A percentile compares a stretch with the other conserved stretches of the same genome.
phyloP scores from a whole-genome alignment of 2,797 vertebrate genomes.

The Sebastes iracundus region DNA sequence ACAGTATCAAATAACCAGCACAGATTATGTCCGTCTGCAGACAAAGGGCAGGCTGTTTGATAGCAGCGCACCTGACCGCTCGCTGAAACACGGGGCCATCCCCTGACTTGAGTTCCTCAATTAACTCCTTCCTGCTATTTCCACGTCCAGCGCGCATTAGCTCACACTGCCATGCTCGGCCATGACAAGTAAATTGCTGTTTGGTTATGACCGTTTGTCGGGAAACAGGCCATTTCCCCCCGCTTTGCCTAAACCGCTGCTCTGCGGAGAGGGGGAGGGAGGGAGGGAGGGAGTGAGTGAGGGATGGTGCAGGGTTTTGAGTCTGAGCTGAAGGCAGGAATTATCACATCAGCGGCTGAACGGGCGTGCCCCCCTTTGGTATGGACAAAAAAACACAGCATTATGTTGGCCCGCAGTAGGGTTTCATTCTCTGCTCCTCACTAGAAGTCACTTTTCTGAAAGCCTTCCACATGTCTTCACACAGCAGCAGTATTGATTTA shows the following conservation, averaged over 20 bases:
- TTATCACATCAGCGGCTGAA: conserved; percentile 78
- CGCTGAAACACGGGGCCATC: conserved; percentile 45
- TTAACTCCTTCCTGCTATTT: conserved; percentile 85
- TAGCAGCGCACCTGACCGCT: conserved; percentile 72
- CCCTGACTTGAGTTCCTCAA: conserved; percentile 65
- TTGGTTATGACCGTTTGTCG: conserved; percentile 78
- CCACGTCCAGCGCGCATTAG: conserved; percentile 68
- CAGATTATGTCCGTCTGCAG: conserved; percentile 61
- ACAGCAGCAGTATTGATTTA: conserved; percentile 25
- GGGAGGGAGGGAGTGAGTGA: background rate
- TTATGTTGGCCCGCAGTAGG: conserved; percentile 27
- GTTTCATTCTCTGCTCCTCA: conserved; percentile 29
- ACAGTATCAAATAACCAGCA: conserved; percentile 65
- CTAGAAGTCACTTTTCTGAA: conserved; percentile 10
- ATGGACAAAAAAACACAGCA: conserved; percentile 30
- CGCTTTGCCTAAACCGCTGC: conserved; percentile 77
- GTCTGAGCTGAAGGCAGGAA: conserved; percentile 73
- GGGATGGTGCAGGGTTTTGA: conserved; percentile 50
- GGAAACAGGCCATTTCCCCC: conserved; percentile 82
- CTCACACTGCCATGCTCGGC: conserved; percentile 56
- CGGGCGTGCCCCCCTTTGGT: conserved; percentile 64
- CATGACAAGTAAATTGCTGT: conserved; percentile 84
- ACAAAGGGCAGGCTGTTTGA: conserved; percentile 78
- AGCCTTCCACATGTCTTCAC: conserved; percentile 10
- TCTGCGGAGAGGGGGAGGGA: conserved; percentile 20